phyloP scores from a whole-genome alignment of 2,113 vertebrate genomes.

The Alouatta palliata region DNA sequence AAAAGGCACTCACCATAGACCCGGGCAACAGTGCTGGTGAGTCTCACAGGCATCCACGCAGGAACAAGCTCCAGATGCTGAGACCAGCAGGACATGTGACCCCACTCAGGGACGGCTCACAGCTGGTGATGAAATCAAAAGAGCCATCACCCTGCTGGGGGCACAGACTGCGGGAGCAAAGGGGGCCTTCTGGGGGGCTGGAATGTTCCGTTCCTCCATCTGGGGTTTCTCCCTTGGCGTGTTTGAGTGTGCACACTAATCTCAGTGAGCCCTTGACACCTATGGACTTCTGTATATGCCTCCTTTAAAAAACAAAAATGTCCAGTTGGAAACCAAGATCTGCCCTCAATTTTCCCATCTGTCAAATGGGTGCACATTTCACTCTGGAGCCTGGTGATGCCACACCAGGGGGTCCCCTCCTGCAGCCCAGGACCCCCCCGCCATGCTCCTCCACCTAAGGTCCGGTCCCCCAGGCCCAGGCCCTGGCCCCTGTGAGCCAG shows the following conservation, averaged over 20 bases:
- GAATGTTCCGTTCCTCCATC: not conserved
- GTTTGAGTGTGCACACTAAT: accelerated
- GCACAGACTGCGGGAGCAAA: too few species aligned
- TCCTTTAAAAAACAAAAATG: not conserved
- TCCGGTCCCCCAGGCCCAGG: accelerated
- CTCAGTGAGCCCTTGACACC: accelerated
- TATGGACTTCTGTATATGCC: accelerated
- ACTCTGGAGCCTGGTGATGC: accelerated
- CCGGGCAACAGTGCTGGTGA: accelerated
- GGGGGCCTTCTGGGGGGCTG: not conserved
- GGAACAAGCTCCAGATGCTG: not conserved
- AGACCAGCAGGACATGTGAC: accelerated
- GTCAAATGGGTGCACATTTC: not conserved
- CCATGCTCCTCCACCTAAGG: accelerated
- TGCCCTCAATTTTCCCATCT: not conserved
- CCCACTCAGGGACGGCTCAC: accelerated
- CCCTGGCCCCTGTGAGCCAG: slow-evolving; percentile 71
- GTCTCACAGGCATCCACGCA: not conserved
- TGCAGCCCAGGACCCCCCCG: not conserved
- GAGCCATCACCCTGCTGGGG: accelerated
- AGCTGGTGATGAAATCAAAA: not conserved
- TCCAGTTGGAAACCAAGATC: not conserved
- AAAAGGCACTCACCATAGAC: accelerated
- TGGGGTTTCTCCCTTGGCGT: accelerated
- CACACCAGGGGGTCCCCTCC: accelerated